Evolutionary conservation across 37 sponge, comb jelly and placozoan species (phyloP).

Genomic region (Crambe crambe): DNA sequence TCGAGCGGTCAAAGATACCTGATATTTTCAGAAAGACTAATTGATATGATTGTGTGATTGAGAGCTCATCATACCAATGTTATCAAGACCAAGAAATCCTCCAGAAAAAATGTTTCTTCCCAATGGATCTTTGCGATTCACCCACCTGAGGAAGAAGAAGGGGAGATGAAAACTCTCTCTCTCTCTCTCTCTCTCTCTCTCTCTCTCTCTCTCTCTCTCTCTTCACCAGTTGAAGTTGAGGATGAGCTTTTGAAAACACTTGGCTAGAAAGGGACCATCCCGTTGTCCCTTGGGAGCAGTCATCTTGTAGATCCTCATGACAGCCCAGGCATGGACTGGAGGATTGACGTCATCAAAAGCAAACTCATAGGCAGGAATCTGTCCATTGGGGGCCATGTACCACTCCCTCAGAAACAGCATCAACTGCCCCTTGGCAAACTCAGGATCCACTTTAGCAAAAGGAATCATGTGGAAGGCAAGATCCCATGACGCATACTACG

Average conservation of each 20-base stretch:
- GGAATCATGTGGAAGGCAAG: slow-evolving; percentile 98
- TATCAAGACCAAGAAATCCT: slow-evolving; percentile 95
- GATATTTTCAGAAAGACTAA: background rate
- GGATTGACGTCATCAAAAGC: slow-evolving; percentile 94
- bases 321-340: slow-evolving; percentile 97
- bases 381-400: slow-evolving; percentile 99
- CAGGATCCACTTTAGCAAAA: slow-evolving; percentile 91
- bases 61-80: slow-evolving; percentile 75
- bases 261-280: slow-evolving; percentile 79
- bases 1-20: slow-evolving; percentile 91
- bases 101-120: slow-evolving; percentile 96
- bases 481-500: slow-evolving; percentile 96
- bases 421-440: slow-evolving; percentile 93
- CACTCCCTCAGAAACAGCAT: slow-evolving; percentile 94
- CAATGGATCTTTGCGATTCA: slow-evolving; percentile 91
- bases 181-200: slow-evolving; percentile 5
- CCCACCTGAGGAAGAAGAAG: slow-evolving; percentile 76
- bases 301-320: slow-evolving; percentile 93
- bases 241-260: slow-evolving; percentile 91
- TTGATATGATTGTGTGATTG: background rate
- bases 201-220: slow-evolving; percentile 4
- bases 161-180: background rate
- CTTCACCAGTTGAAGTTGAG: slow-evolving; percentile 97
- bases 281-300: slow-evolving; percentile 76
- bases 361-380: slow-evolving; percentile 98